A percentile compares a stretch with the other conserved stretches of the same genome.
phyloP scores from a whole-genome alignment of 30 jellyfish, hydroid and myxozoan genomes.

The Hydractinia echinata region DNA sequence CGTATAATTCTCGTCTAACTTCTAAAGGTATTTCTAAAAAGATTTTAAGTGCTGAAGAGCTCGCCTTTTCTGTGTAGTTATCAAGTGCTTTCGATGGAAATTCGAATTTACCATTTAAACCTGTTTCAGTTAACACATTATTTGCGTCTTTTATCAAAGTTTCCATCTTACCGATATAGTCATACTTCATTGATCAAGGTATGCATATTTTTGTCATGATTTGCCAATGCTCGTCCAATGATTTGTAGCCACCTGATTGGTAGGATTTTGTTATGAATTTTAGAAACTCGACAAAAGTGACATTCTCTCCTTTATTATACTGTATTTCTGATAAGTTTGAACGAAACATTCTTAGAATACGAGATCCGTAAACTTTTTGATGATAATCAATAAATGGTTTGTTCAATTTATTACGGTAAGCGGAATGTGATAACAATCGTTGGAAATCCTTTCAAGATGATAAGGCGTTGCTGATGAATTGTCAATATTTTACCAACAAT shows the following conservation, averaged over 20 bases:
- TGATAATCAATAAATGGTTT: conserved; percentile 26
- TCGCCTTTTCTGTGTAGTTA: conserved; percentile 51
- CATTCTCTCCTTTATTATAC: conserved; percentile 47
- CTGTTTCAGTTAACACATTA: conserved; percentile 44
- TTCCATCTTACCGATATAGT: conserved; percentile 76
- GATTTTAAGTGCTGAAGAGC: conserved; percentile 49
- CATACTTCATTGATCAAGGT: conserved; percentile 73
- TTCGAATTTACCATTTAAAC: conserved; percentile 42
- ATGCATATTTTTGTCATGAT: conserved; percentile 59
- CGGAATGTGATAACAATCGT: too few species aligned
- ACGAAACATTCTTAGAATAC: conserved; percentile 49
- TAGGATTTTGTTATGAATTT: conserved; percentile 46
- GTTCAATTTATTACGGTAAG: conserved; percentile 63
- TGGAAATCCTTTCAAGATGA: too few species aligned
- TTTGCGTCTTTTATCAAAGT: conserved; percentile 68
- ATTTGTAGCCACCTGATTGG: neutral
- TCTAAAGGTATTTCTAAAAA: conserved; percentile 38
- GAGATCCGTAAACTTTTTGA: conserved; percentile 46
- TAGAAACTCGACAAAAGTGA: conserved; percentile 69
- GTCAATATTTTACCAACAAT: too few species aligned
- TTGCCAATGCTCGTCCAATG: conserved; percentile 72
- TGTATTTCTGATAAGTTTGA: neutral
- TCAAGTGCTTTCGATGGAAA: conserved; percentile 51
- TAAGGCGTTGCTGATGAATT: too few species aligned
- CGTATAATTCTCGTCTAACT: conserved; percentile 32